Base-by-base conservation (phyloP, 2,113 vertebrate species). In the Tauraco erythrolophus region DNA sequence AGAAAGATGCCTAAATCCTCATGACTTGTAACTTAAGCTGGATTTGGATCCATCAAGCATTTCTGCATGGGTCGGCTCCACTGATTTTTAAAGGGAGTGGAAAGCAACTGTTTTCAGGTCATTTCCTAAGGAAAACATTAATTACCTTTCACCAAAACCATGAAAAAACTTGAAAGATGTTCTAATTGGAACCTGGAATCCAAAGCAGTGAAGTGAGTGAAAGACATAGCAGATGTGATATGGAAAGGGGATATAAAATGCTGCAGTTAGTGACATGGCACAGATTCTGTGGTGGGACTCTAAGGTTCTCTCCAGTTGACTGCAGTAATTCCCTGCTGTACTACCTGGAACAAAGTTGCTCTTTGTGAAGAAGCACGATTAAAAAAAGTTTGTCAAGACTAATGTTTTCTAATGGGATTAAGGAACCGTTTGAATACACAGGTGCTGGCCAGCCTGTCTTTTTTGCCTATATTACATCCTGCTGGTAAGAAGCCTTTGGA, bases 291-390 rank as follows among this genome's bases (percentile, higher is more conserved):
- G 28, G 10, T 24, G 31, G 19, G 15, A 54, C 27, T 39, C 3
- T 11, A 54, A 54, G 22, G 11, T n/a, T 85, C 23, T 43, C 35
- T 65, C 57, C 21, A 9, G 21, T 22, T 65, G 14, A 27, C 33
- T 75, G 68, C 27, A 60, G 35, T 23, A 81, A 89, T 27, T 61
- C 27, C 21, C 46, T 39, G 46, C 25, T 37, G 31, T 16, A 30
- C 22, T 11, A 30, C 31, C 64, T 15, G 22, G 17, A 53, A 75
- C 75, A 7, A 35, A n/a, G 5, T 2, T 57, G 11, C 16, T 54
- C 9, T 62, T 31, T 0, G 1, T 19, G 53, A 23, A 74, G 9
- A 66, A 68, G 7, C 0, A 0, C 15, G 6, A 27, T 41, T n/a
- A 64, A 64, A 65, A 68, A 27, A 35, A n/a, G 13, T 12, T 56